Percentiles rank a stretch among this genome's conserved stretches.
phyloP scores from a whole-genome alignment of 2,888 invertebrate species.

The Diloba caeruleocephala region DNA sequence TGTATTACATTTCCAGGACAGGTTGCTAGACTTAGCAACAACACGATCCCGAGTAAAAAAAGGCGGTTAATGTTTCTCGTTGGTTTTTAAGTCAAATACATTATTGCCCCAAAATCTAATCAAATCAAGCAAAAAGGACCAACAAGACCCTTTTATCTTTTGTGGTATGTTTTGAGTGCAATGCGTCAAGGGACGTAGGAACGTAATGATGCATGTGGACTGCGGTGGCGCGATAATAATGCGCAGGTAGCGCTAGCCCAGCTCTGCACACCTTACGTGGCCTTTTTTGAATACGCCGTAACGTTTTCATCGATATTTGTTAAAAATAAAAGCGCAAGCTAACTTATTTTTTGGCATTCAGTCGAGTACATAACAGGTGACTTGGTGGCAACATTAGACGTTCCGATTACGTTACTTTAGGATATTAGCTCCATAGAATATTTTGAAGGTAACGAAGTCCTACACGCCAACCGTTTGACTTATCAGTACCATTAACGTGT shows the following conservation, averaged over 20 bases:
- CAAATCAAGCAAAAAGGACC: neutral
- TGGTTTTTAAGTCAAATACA: neutral
- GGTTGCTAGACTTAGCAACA: too few relatives aligned
- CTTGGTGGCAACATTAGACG: too few relatives aligned
- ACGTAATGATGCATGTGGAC: slow-evolving; percentile 11
- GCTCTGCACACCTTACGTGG: neutral
- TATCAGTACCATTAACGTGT: too few relatives aligned
- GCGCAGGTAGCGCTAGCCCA: slow-evolving; percentile 30
- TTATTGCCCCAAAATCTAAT: neutral
- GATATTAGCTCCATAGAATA: too few relatives aligned
- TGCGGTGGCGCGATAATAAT: neutral
- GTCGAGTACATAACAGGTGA: too few relatives aligned
- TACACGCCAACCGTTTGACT: too few relatives aligned
- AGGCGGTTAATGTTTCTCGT: too few relatives aligned
- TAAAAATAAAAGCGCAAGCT: neutral
- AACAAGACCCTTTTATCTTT: neutral
- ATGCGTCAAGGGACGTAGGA: slow-evolving; percentile 9
- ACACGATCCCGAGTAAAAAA: too few relatives aligned
- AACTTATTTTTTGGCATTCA: too few relatives aligned
- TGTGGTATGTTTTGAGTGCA: neutral
- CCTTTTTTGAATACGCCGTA: neutral
- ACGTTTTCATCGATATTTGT: neutral
- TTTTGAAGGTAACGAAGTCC: too few relatives aligned
- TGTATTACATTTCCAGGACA: too few relatives aligned
- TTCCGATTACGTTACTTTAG: too few relatives aligned